These are phyloP conservation scores for Eledona agricola DNA, from an alignment of 2,888 invertebrate genomes.

Conservation along the genomic window DNA sequence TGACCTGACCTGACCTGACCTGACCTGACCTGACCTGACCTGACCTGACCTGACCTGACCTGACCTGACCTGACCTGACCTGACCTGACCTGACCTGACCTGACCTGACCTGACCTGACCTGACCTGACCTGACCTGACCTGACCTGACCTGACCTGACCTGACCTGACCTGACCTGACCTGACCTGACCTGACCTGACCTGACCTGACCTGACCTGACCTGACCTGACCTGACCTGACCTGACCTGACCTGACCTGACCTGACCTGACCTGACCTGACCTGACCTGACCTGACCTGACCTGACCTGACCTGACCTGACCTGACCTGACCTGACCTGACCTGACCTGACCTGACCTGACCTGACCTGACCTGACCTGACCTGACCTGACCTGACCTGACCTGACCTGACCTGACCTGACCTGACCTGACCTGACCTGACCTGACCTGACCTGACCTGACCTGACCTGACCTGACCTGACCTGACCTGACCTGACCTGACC, in stretches of 20 bases:
- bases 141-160: constrained; percentile 22
- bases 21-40: constrained; percentile 22
- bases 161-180: constrained; percentile 22
- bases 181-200: constrained; percentile 22
- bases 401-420: constrained; percentile 22
- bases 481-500: constrained; percentile 22
- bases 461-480: constrained; percentile 22
- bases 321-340: constrained; percentile 22
- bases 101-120: constrained; percentile 22
- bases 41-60: constrained; percentile 22
- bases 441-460: constrained; percentile 22
- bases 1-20: constrained; percentile 22
- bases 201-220: constrained; percentile 22
- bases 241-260: constrained; percentile 22
- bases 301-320: constrained; percentile 18
- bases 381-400: constrained; percentile 22
- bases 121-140: constrained; percentile 22
- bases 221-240: constrained; percentile 22
- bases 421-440: constrained; percentile 22
- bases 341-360: constrained; percentile 22
- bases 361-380: constrained; percentile 22
- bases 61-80: constrained; percentile 22
- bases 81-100: constrained; percentile 22
- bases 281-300: constrained; percentile 22
- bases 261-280: constrained; percentile 22